Evolutionary conservation across 2,797 vertebrate species (phyloP), one percentile per base, ranked within the genome.

Genomic region (Bovichtus variegatus): DNA sequence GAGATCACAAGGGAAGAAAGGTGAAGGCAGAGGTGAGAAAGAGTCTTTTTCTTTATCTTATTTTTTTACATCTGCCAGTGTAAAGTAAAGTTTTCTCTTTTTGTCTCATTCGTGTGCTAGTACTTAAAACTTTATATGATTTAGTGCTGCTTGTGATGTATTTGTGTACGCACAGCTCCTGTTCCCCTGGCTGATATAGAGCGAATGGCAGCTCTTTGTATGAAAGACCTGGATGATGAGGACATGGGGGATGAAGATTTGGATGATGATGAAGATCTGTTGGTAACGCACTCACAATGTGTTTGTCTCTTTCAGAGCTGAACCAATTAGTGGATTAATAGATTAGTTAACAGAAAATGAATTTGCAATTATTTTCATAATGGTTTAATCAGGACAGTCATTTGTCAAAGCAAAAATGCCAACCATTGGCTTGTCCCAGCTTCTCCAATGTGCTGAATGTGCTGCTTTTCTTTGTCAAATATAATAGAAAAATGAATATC

Each of bases 181-280:
- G 91, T 97, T 76, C 91, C 96, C 4, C 97, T 99, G 96, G 96
- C 94, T 51, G 94, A 97, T 29, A 98, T 99, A 10, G 97, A 98
- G 84, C 93, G 89, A 51, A 98, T 98, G 97, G 96, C 97, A 1
- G 96, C 95, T 16, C 91, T 97, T 34, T 99, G 97, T 75, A 97
- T 99, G 97, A 96, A 94, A 88, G 97, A 99, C 82, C 79, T 94
- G 9, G 97, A 97, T 10, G 95, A 97, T 46, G 96, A 96, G 0
- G 95, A 94, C 5, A 91, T 91, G 0, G 95, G 90, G 0, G 96
- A 96, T 0, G 96, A 95, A 1, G 93, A 96, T 62, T 93, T 97
- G 13, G 95, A 97, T 2, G 93, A 95, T 0, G 96, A 97, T n/a
- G 94, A 94, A 72, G 97, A 97, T 67, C 82, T 98, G n/a, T 71